Conservation (phyloP, 1,140 invertebrate genomes). For the Asbolus verrucosus region DNA sequence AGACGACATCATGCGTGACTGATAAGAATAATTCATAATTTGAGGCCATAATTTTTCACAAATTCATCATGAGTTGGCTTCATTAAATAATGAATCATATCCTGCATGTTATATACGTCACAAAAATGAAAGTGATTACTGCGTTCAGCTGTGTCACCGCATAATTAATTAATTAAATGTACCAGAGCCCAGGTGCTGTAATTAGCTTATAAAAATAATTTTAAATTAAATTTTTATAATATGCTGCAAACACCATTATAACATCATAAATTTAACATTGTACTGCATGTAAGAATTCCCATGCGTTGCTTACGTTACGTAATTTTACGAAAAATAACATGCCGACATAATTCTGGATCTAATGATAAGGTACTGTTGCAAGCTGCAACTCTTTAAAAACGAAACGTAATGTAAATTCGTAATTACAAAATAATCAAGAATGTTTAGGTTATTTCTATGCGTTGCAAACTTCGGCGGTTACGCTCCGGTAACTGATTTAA, state of each 20-base stretch:
- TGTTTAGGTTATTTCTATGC: too few species aligned
- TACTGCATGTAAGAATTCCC: too few species aligned
- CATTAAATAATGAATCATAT: too few species aligned
- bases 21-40: too few species aligned
- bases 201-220: neutral
- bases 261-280: too few species aligned
- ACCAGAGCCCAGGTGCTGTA: conserved; percentile 14
- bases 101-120: neutral
- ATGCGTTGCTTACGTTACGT: conserved; percentile 7
- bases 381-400: neutral
- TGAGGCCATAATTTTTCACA: too few species aligned
- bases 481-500: conserved; percentile 14
- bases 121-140: neutral
- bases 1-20: too few species aligned
- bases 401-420: too few species aligned
- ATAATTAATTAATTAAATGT: conserved; percentile 12
- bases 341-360: neutral
- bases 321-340: conserved; percentile 11
- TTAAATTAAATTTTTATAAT: neutral
- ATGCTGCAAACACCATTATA: too few species aligned
- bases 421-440: too few species aligned
- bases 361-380: neutral
- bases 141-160: conserved; percentile 7
- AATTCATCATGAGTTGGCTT: too few species aligned
- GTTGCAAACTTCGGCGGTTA: conserved; percentile 4